Percentiles rank a stretch among this genome's conserved stretches.
Conservation (phyloP, 2,797 vertebrate species). For the Phalloptychus januarius region DNA sequence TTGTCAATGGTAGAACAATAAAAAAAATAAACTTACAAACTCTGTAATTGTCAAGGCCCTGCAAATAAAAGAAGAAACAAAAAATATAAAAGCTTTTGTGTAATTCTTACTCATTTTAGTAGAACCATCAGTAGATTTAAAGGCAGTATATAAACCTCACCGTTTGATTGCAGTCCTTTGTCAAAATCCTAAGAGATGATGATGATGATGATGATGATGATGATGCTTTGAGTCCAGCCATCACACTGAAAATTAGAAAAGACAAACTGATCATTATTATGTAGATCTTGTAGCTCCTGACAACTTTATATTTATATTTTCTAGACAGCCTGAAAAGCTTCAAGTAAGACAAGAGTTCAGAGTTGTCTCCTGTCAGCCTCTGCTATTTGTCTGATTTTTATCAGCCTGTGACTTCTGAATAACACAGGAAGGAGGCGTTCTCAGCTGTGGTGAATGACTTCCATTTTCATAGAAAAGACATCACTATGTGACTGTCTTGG, state of each 20-base stretch:
- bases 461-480: neutral
- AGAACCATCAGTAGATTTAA: neutral
- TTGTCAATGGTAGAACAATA: neutral
- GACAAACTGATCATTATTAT: conserved; percentile 33
- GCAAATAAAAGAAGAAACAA: conserved; percentile 7
- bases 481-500: neutral
- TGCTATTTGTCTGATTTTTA: conserved; percentile 8
- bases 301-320: neutral
- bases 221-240: conserved; percentile 9
- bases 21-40: conserved; percentile 54
- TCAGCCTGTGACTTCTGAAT: conserved; percentile 31
- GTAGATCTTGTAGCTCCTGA: neutral
- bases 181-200: conserved; percentile 53
- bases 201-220: conserved; percentile 1
- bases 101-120: conserved; percentile 3
- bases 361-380: neutral
- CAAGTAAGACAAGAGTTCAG: neutral
- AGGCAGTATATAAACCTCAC: conserved; percentile 48
- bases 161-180: conserved; percentile 63
- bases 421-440: conserved; percentile 23
- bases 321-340: neutral
- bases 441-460: conserved; percentile 29
- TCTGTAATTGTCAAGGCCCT: conserved; percentile 62
- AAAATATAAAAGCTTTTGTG: conserved; percentile 9
- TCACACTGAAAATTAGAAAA: conserved; percentile 42